These are phyloP conservation scores for Zapus hudsonius DNA, from an alignment of 2,113 vertebrate genomes.

Conservation along the genomic window DNA sequence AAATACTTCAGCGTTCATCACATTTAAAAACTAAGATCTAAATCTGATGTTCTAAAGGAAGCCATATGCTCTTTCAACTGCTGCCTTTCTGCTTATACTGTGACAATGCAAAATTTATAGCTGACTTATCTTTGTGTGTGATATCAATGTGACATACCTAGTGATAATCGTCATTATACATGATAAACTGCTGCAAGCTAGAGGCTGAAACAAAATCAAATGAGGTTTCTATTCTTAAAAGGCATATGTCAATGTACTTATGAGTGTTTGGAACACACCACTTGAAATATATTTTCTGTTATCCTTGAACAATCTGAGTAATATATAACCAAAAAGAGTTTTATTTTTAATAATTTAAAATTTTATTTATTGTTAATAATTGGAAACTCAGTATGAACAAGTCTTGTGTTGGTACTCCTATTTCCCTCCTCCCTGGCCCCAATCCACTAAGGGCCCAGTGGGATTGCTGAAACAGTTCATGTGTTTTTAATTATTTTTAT, in stretches of 20 bases:
- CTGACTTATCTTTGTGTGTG: background rate
- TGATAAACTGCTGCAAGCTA: background rate
- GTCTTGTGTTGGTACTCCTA: too few relatives aligned
- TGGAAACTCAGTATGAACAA: too few relatives aligned
- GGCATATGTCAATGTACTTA: background rate
- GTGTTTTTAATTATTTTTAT: too few relatives aligned
- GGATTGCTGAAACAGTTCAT: too few relatives aligned
- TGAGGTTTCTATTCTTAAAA: background rate
- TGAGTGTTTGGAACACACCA: background rate
- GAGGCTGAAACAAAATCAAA: background rate
- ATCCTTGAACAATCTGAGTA: background rate
- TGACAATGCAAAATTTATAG: background rate
- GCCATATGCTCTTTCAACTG: background rate
- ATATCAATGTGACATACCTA: background rate
- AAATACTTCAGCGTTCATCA: background rate
- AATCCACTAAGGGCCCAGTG: too few relatives aligned
- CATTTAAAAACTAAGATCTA: background rate
- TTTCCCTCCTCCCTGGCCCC: too few relatives aligned
- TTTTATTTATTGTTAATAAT: too few relatives aligned
- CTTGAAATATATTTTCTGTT: slow-evolving; percentile 40
- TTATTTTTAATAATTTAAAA: too few relatives aligned
- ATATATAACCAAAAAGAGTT: slow-evolving; percentile 40
- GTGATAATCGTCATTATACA: background rate
- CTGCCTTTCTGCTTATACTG: background rate
- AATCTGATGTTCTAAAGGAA: background rate